Evolutionary conservation across 1,140 invertebrate genomes (phyloP).

Genomic region (Papilio xuthus): DNA sequence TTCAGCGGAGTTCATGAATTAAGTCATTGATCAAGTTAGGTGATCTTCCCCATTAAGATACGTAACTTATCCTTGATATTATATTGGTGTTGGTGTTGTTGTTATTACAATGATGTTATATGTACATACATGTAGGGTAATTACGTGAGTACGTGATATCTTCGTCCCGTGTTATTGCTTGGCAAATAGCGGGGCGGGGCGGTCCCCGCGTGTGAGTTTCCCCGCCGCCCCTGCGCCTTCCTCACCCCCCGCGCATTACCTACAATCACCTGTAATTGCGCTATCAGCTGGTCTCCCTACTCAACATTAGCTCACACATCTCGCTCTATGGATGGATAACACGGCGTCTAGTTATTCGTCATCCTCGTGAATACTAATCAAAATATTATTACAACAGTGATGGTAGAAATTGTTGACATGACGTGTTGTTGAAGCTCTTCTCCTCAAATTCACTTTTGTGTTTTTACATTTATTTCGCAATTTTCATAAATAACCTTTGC

Average conservation of each 20-base stretch:
- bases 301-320: constrained; percentile 5
- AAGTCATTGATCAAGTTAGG: too few relatives aligned
- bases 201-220: neutral
- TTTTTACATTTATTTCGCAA: too few relatives aligned
- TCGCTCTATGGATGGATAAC: constrained; percentile 9
- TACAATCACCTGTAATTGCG: constrained; percentile 21
- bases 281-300: constrained; percentile 2
- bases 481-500: too few relatives aligned
- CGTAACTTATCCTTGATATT: too few relatives aligned
- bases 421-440: neutral
- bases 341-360: neutral
- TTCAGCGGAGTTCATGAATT: too few relatives aligned
- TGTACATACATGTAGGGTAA: neutral
- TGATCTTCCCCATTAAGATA: too few relatives aligned
- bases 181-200: neutral
- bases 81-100: too few relatives aligned
- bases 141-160: neutral
- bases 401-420: neutral
- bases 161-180: neutral
- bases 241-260: neutral
- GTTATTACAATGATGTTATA: neutral
- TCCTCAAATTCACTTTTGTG: neutral
- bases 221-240: neutral
- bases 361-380: neutral
- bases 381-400: neutral